A percentile compares a stretch with the other conserved stretches of the same genome.
phyloP scores from a whole-genome alignment of 2,797 vertebrate genomes.

The Gymnothorax reevesii region DNA sequence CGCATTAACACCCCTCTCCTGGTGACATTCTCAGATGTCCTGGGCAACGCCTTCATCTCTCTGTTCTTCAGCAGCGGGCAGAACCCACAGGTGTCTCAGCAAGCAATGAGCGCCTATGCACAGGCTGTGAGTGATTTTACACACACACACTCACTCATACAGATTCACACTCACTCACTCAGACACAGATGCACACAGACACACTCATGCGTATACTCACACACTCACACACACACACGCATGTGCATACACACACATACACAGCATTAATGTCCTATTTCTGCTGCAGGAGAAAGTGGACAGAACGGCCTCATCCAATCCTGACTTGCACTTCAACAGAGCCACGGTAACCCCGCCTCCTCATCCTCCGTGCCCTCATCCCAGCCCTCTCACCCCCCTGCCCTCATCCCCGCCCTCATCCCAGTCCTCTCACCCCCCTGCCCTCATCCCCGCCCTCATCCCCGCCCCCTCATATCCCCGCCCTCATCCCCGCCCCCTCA shows the following conservation, averaged over 20 bases:
- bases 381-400: neutral
- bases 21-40: slow-evolving; percentile 73
- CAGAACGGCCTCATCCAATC: slow-evolving; percentile 77
- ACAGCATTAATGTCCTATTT: neutral
- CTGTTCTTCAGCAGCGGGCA: slow-evolving; percentile 88
- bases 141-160: neutral
- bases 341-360: slow-evolving; percentile 59
- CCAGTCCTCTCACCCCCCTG: neutral
- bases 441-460: too few species aligned
- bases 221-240: neutral
- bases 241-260: neutral
- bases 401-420: neutral
- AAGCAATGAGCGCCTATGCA: slow-evolving; percentile 85
- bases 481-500: neutral
- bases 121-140: slow-evolving; percentile 79
- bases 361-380: neutral
- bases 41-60: slow-evolving; percentile 89
- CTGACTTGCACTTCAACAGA: slow-evolving; percentile 88
- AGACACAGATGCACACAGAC: slow-evolving; percentile 7
- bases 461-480: too few species aligned
- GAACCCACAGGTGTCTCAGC: slow-evolving; percentile 86
- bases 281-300: slow-evolving; percentile 80
- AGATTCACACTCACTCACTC: neutral
- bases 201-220: neutral
- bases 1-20: too few species aligned